These are phyloP conservation scores for Caenorhabditis doughertyi DNA, from an alignment of 2,888 invertebrate genomes.

Conservation along the genomic window DNA sequence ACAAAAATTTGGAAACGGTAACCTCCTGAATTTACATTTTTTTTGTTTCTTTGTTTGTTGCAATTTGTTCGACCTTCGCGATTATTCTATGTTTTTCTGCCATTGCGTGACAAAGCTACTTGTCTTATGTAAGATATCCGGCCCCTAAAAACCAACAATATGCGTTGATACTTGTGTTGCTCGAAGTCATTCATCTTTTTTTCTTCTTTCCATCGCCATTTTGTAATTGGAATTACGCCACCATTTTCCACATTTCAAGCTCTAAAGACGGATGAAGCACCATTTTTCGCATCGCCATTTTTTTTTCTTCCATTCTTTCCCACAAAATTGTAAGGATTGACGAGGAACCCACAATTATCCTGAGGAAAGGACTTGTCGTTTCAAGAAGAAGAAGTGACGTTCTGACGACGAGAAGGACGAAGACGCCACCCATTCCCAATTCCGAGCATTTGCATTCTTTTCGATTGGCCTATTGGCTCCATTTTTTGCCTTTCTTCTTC, in stretches of 20 bases:
- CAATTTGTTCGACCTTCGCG: no score
- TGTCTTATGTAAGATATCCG: no score
- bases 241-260: background rate
- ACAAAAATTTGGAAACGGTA: no score
- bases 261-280: background rate
- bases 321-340: conserved; percentile 3
- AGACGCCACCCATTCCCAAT: background rate
- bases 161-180: background rate
- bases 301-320: background rate
- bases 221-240: conserved; percentile 4
- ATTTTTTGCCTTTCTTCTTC: conserved; percentile 1
- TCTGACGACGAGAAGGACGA: background rate
- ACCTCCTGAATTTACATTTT: no score
- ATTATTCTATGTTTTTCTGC: background rate
- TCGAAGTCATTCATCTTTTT: conserved; percentile 12
- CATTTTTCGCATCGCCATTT: conserved; percentile 1
- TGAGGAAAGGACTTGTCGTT: conserved; percentile 17
- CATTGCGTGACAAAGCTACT: background rate
- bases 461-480: conserved; percentile 15
- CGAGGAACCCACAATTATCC: conserved; percentile 29
- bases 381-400: conserved; percentile 4
- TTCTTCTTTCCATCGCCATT: background rate
- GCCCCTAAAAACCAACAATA: background rate
- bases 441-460: conserved; percentile 21
- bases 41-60: no score